phyloP scores from a whole-genome alignment of 2,888 invertebrate genomes.

The Beris chalybata region DNA sequence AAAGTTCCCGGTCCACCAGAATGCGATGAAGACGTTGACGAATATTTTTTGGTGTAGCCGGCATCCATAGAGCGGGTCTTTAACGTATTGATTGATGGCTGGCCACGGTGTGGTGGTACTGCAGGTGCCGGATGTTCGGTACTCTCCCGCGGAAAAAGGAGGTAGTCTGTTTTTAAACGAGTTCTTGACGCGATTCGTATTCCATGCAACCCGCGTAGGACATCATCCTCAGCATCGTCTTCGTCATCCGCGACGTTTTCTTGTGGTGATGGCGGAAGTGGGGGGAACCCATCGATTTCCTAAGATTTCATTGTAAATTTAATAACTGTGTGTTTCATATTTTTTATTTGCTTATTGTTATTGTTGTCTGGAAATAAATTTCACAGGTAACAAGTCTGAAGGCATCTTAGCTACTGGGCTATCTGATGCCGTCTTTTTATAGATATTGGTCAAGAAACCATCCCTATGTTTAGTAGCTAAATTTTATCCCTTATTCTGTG shows the following conservation, averaged over 20 bases:
- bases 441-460: too few relatives aligned
- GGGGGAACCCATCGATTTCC: slow-evolving; percentile 65
- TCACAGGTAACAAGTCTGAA: too few relatives aligned
- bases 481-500: too few relatives aligned
- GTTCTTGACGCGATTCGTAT: slow-evolving; percentile 39
- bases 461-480: too few relatives aligned
- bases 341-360: too few relatives aligned
- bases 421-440: too few relatives aligned
- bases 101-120: slow-evolving; percentile 68
- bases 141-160: slow-evolving; percentile 33
- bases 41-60: slow-evolving; percentile 67
- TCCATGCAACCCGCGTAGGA: slow-evolving; percentile 39
- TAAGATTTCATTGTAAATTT: slow-evolving; percentile 35
- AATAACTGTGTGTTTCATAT: not conserved
- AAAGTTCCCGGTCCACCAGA: slow-evolving; percentile 65
- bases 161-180: slow-evolving; percentile 41
- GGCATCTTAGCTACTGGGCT: too few relatives aligned
- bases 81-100: slow-evolving; percentile 66
- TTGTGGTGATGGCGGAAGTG: slow-evolving; percentile 81
- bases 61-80: slow-evolving; percentile 87
- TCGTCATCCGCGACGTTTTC: slow-evolving; percentile 65
- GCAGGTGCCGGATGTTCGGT: slow-evolving; percentile 65
- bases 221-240: slow-evolving; percentile 42
- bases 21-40: slow-evolving; percentile 60
- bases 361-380: too few relatives aligned